phyloP scores from a whole-genome alignment of 1,140 invertebrate genomes.

The Anthonomus grandis region DNA sequence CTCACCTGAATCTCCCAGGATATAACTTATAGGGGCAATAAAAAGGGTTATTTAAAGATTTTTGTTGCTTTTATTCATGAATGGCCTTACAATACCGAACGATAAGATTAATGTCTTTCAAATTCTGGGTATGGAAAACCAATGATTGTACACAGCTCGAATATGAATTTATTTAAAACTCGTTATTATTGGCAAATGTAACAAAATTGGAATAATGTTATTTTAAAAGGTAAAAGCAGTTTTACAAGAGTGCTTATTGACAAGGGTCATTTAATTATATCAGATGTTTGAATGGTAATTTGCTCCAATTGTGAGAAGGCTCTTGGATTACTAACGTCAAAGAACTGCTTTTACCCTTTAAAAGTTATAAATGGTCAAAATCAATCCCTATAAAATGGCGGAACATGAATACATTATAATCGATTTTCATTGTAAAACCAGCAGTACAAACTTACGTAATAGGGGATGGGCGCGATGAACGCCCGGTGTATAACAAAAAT shows the following conservation, averaged over 20 bases:
- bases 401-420: neutral
- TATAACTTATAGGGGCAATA: too few species aligned
- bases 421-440: constrained; percentile 4
- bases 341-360: too few species aligned
- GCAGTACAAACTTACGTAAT: constrained; percentile 19
- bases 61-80: constrained; percentile 33
- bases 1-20: too few species aligned
- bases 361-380: too few species aligned
- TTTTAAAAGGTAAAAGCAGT: neutral
- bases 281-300: neutral
- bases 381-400: too few species aligned
- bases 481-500: constrained; percentile 9
- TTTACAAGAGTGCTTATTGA: neutral
- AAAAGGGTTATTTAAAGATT: constrained; percentile 37
- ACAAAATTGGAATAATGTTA: neutral
- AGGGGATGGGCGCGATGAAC: constrained; percentile 6
- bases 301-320: neutral
- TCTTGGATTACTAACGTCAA: too few species aligned
- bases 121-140: constrained; percentile 22
- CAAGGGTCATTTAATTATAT: neutral
- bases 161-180: constrained; percentile 7
- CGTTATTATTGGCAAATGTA: neutral
- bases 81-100: constrained; percentile 28
- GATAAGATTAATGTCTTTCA: constrained; percentile 29
- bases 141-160: constrained; percentile 40